A percentile compares a stretch with the other conserved stretches of the same genome.
phyloP scores from a whole-genome alignment of 2,797 vertebrate genomes.

The Fistularia commersonii region DNA sequence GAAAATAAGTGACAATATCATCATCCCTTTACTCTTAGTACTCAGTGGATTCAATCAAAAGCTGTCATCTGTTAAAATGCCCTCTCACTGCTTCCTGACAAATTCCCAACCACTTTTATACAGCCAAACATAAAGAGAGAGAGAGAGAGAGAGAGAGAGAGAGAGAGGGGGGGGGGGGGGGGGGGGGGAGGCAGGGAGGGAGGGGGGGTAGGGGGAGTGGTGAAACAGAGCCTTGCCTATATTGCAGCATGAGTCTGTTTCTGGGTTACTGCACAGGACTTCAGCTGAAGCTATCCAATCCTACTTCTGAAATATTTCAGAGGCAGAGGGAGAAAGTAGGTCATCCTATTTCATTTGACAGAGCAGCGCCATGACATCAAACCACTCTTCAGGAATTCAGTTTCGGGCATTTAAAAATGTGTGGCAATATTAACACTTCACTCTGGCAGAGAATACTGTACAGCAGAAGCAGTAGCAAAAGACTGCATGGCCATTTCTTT shows the following conservation, averaged over 20 bases:
- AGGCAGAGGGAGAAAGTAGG: slow-evolving; percentile 69
- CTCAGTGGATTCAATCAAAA: slow-evolving; percentile 59
- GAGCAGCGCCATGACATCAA: slow-evolving; percentile 63
- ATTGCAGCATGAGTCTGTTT: slow-evolving; percentile 66
- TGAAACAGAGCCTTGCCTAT: slow-evolving; percentile 67
- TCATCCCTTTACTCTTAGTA: slow-evolving; percentile 48
- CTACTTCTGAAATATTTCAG: slow-evolving; percentile 75
- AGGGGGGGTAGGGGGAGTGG: slow-evolving; percentile 24
- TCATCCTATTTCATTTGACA: slow-evolving; percentile 74
- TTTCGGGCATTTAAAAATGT: slow-evolving; percentile 65
- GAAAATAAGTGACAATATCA: slow-evolving; percentile 18
- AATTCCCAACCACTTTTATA: slow-evolving; percentile 67
- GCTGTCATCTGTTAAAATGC: slow-evolving; percentile 70
- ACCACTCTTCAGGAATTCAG: slow-evolving; percentile 71
- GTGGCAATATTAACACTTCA: slow-evolving; percentile 36
- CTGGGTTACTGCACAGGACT: slow-evolving; percentile 77
- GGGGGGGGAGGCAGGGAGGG: slow-evolving; percentile 7
- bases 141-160: slow-evolving; percentile 25
- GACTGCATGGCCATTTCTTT: not conserved
- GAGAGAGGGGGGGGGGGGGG: slow-evolving; percentile 18
- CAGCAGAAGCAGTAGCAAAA: not conserved
- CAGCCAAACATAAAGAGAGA: slow-evolving; percentile 59
- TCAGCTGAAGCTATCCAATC: slow-evolving; percentile 73
- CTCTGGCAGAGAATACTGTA: slow-evolving; percentile 8
- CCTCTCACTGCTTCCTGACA: slow-evolving; percentile 55